Conservation (phyloP, 2,113 vertebrate genomes). For the Rattus norvegicus region DNA sequence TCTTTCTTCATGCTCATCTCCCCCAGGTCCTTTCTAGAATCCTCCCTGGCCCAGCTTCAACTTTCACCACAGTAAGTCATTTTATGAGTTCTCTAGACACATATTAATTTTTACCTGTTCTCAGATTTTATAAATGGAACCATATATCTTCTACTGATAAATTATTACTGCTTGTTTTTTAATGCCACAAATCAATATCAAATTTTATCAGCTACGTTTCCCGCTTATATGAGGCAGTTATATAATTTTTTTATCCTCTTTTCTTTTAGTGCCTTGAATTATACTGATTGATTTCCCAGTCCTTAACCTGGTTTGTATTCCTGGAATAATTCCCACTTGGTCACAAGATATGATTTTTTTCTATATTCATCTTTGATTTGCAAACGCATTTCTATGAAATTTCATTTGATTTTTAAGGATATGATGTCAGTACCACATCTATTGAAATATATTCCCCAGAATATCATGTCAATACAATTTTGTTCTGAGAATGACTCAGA, state of each 20-base stretch:
- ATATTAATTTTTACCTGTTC: not conserved
- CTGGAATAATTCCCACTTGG: not conserved
- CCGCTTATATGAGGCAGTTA: not conserved
- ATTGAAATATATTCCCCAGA: not conserved
- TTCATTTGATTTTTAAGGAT: not conserved
- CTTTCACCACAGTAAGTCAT: not conserved
- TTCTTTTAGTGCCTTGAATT: not conserved
- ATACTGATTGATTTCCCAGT: not conserved
- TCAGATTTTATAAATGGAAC: not conserved
- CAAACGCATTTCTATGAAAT: not conserved
- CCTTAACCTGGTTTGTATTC: not conserved
- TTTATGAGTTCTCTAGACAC: not conserved
- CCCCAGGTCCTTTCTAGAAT: not conserved
- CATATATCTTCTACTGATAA: not conserved
- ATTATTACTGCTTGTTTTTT: not conserved
- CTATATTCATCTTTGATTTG: not conserved
- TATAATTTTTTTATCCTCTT: not conserved
- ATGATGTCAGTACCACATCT: not conserved
- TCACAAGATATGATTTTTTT: not conserved
- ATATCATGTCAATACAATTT: not conserved
- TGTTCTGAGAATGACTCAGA: not conserved
- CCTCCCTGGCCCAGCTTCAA: not conserved
- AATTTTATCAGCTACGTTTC: constrained; percentile 20
- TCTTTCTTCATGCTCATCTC: not conserved
- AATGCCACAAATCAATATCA: not conserved